Conservation (phyloP, 37 sponge, comb jelly and placozoan genomes). For the Hormiphora californensis region DNA sequence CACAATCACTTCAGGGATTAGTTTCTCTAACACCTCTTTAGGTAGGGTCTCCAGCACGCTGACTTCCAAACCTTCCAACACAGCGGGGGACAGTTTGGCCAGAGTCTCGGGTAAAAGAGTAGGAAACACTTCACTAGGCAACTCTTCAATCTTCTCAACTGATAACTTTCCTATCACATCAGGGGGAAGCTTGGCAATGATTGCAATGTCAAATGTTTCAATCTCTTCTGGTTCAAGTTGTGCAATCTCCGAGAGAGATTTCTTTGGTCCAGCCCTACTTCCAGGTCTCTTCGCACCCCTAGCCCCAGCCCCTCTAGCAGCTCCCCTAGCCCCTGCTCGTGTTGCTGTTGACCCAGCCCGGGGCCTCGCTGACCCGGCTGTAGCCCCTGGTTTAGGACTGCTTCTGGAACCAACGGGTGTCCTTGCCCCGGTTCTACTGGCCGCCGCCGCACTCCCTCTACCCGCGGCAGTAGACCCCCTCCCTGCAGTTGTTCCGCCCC, state of each 20-base stretch:
- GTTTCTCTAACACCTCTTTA: slow-evolving; percentile 2
- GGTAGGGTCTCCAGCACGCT: slow-evolving; percentile 5
- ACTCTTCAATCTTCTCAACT: not conserved
- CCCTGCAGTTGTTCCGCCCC: not conserved
- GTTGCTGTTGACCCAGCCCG: no score
- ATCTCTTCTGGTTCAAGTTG: slow-evolving; percentile 41
- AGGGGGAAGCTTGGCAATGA: not conserved
- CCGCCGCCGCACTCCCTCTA: no score
- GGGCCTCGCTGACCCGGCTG: no score
- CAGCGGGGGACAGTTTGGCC: not conserved
- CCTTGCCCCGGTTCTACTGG: no score
- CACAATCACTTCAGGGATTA: not conserved
- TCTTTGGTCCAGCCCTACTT: not conserved
- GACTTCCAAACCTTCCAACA: not conserved
- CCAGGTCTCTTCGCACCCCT: not conserved
- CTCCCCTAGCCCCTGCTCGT: no score
- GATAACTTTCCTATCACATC: not conserved
- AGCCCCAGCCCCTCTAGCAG: no score
- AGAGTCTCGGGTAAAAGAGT: no score
- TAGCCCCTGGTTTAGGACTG: no score
- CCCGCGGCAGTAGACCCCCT: not conserved
- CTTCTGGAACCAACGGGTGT: no score
- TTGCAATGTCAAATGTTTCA: not conserved
- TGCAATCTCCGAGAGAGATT: not conserved
- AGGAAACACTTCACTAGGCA: slow-evolving; percentile 11